Percentiles rank a stretch among this genome's conserved stretches.
These are phyloP conservation scores for Columbina picui DNA, from an alignment of 2,113 vertebrate species.

Conservation along the genomic window DNA sequence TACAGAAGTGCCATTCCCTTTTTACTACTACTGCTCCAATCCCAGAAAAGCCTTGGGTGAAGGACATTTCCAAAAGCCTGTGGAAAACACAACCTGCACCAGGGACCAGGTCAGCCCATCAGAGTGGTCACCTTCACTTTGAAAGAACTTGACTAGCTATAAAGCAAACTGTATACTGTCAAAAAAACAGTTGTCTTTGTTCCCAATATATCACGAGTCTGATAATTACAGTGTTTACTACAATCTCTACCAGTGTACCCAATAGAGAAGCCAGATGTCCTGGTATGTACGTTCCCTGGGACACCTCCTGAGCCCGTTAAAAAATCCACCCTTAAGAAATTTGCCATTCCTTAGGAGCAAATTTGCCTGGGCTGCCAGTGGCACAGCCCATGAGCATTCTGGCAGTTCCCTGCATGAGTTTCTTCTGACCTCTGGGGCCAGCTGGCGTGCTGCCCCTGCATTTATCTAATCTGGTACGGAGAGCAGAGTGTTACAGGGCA, in stretches of 20 bases:
- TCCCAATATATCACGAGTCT: background rate
- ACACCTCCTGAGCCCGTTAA: background rate
- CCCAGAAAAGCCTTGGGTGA: background rate
- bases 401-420: background rate
- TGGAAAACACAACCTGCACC: background rate
- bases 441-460: background rate
- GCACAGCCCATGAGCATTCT: background rate
- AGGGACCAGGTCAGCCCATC: background rate
- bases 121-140: background rate
- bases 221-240: background rate
- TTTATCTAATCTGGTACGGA: background rate
- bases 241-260: background rate
- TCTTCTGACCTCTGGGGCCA: background rate
- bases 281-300: background rate
- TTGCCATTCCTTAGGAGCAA: background rate
- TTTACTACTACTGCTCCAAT: background rate
- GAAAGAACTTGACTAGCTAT: background rate
- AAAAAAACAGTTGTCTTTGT: background rate
- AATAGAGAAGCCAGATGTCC: background rate
- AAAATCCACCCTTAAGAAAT: background rate
- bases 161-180: background rate
- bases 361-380: background rate
- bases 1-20: slow-evolving; percentile 5
- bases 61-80: background rate
- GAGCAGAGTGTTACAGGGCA: slow-evolving; percentile 5